A percentile compares a stretch with the other conserved stretches of the same genome.
Conservation (phyloP, 30 jellyfish, hydroid and myxozoan species). For the Catostylus mosaicus region DNA sequence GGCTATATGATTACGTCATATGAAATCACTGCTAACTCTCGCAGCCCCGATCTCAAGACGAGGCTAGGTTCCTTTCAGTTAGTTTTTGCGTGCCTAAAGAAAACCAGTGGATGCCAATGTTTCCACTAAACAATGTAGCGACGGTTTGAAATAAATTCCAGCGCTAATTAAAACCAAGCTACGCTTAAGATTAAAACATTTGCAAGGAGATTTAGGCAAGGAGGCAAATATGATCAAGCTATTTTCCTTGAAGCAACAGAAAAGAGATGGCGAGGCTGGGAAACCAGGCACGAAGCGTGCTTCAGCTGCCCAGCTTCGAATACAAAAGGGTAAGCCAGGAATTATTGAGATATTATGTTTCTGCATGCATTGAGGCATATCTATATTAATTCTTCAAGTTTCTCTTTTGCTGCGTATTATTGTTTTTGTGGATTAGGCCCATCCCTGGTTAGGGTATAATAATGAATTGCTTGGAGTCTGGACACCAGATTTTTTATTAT, state of each 20-base stretch:
- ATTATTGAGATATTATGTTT: neutral
- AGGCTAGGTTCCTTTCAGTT: conserved; percentile 9
- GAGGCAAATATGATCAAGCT: conserved; percentile 76
- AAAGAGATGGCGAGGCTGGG: conserved; percentile 89
- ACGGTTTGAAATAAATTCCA: neutral
- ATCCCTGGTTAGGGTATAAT: neutral
- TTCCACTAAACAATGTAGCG: conserved; percentile 11
- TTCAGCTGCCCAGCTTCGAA: conserved; percentile 97
- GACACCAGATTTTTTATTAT: conserved; percentile 10
- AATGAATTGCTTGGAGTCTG: conserved; percentile 13
- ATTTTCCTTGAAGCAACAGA: conserved; percentile 94
- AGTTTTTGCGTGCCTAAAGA: neutral
- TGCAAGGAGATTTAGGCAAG: neutral
- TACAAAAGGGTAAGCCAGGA: conserved; percentile 82
- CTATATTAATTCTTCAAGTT: neutral
- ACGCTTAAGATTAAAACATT: neutral
- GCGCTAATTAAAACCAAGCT: neutral
- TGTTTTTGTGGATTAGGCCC: conserved; percentile 56
- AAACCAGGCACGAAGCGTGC: conserved; percentile 89
- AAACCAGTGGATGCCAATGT: neutral
- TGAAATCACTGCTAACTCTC: too few species aligned
- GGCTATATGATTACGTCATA: too few species aligned
- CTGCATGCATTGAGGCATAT: neutral
- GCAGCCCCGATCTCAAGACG: neutral
- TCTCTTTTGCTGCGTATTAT: neutral